Evolutionary conservation across 2,797 vertebrate species (phyloP), one percentile per base, ranked within the genome.

Genomic region (Takifugu rubripes): DNA sequence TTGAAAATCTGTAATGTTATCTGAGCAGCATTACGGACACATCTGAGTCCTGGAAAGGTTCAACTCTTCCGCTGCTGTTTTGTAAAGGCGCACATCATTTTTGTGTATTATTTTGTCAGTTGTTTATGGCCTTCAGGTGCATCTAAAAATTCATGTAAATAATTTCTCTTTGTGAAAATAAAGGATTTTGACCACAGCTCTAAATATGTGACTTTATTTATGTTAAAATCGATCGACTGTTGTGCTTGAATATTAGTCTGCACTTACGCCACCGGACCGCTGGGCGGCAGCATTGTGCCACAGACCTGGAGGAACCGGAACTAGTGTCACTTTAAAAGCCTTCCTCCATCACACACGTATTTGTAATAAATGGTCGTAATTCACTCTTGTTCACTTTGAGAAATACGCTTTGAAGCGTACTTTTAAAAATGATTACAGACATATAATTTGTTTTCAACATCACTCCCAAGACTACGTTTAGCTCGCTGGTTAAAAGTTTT

Each of bases 271-370:
- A 5, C 4, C 0, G 10, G 16, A 21, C 55, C 83, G 72, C 7
- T 51, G 79, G 82, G 54, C 76, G 68, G 70, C 62, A 81, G 60
- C 72, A 67, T 70, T 66, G 48, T 26, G 61, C 25, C 10, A 51
- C 1, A 45, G 11, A 59, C 36, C 4, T 4, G 27, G 4, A 29
- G 27, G 21, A 21, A 21, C 6, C 27, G 4, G 27, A 7, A 29
- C 8, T 29, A 7, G 21, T 29, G 14, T 52, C 26, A 11, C 3
- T 1, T 6, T 14, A 29, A 29, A 29, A 29, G 2, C 27, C 27
- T 29, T 29, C 27, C 27, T 29, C 27, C 27, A 6, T 5, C 5
- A 1, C 5, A 29, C 1, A 7, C 27, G 1, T 10, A 10, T 33
- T 33, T 10, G 31, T 1, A 33, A 33, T 33, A 9, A 1, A 33